A percentile compares a stretch with the other conserved stretches of the same genome.
Conservation (phyloP, 2,797 vertebrate species). For the Bovichtus diacanthus region DNA sequence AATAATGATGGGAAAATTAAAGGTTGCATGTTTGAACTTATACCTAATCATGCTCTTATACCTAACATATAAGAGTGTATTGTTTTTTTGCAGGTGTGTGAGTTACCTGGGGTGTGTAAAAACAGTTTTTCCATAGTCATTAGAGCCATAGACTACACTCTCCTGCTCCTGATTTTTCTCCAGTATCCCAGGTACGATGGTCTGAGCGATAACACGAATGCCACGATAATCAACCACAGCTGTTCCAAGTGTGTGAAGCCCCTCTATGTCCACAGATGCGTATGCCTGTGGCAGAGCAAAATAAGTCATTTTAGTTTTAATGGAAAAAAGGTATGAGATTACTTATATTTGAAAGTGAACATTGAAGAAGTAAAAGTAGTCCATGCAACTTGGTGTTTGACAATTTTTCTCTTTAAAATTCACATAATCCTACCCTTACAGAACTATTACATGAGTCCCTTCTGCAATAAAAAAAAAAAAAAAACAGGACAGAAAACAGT, state of each 20-base stretch:
- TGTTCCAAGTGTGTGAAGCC: conserved; percentile 91
- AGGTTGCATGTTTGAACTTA: background rate
- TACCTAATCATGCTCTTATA: background rate
- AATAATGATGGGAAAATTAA: conserved; percentile 24
- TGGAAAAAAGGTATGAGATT: background rate
- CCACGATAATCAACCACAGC: conserved; percentile 95
- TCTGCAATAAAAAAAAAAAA: too few relatives aligned
- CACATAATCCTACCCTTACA: background rate
- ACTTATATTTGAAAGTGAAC: background rate
- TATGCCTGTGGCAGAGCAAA: conserved; percentile 84
- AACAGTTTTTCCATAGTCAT: conserved; percentile 94
- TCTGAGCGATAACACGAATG: conserved; percentile 93
- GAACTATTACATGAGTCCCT: background rate
- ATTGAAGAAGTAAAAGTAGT: background rate
- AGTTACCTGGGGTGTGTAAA: conserved; percentile 71
- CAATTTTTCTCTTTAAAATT: background rate
- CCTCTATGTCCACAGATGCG: conserved; percentile 89
- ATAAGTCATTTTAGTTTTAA: background rate
- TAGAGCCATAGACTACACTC: conserved; percentile 94
- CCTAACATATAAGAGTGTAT: background rate
- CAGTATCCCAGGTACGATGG: conserved; percentile 94
- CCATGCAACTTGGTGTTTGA: background rate
- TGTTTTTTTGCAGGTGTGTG: background rate
- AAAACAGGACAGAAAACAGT: background rate
- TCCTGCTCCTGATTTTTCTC: conserved; percentile 93